Base-by-base conservation (phyloP, 2,888 invertebrate genomes). In the Cephus pygmeus region DNA sequence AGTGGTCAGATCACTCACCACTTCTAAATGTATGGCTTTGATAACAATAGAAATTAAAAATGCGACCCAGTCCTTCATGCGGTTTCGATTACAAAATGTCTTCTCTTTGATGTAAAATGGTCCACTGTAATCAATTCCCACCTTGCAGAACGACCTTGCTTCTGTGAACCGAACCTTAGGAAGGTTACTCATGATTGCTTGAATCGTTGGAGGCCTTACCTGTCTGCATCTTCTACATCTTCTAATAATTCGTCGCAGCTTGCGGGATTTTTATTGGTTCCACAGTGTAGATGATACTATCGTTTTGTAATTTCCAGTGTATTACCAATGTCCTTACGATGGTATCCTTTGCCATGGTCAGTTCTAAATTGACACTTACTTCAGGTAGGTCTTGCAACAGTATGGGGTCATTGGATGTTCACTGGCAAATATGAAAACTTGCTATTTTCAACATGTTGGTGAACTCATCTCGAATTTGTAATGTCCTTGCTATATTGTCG, bases 351-450 rank as follows among this genome's bases (percentile, higher is more conserved):
- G 75, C 77, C 15, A 74, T 12, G 34, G 69, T 11, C 2, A 80
- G 40, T 56, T 76, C 69, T 3, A 15, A 36, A 15, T 81, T 79
- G 11, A 81, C 69, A 31, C 71, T 76, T 6, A 75, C 73, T 75
- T 76, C 76, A 9, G 77, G 76, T 1, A 80, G 73, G 12, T 56
- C 76, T n/a, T 69, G 68, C 23, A 77, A 34, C 2, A 79, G 34
- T 1, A 36, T 69, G 30, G 35, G n/a, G 6, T 80, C 77, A 75
- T 82, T 82, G 1, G 81, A 83, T 30, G 80, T 77, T 82, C 80
- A 82, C 79, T 82, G 78, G 4, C 82, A 69, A 12, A 83, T 56
- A 11, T 79, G 74, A 12, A 83, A 71, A 12, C 81, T 79, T 35
- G 77, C 83, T 23, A n/a, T 35, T 15, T 78, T 30, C 0, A 80